Evolutionary conservation across 2,888 invertebrate genomes (phyloP).

Genomic region (Hoplodrina blanda): DNA sequence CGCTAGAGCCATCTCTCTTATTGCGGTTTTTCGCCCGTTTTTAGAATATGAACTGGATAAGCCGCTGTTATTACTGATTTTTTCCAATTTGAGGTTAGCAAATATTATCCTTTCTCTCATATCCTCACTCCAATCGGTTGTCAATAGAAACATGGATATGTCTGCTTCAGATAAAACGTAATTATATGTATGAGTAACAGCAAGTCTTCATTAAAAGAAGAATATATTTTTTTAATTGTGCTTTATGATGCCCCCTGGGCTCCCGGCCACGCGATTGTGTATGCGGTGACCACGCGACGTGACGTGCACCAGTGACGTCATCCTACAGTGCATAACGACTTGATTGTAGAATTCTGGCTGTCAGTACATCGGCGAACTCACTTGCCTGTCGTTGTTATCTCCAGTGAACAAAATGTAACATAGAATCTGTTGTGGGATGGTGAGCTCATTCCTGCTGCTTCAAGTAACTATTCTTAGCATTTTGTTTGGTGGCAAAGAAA

Average conservation of each 20-base stretch:
- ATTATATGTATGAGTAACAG: not conserved
- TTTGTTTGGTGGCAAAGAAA: slow-evolving; percentile 30
- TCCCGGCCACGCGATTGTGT: too few relatives aligned
- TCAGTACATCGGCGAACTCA: too few relatives aligned
- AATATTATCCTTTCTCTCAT: not conserved
- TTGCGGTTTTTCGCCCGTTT: slow-evolving; percentile 3
- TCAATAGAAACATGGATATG: not conserved
- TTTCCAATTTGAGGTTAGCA: slow-evolving; percentile 11
- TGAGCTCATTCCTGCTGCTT: not conserved
- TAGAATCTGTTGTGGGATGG: too few relatives aligned
- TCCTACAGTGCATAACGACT: too few relatives aligned
- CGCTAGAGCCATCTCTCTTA: not conserved
- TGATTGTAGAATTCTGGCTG: too few relatives aligned
- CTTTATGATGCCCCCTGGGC: too few relatives aligned
- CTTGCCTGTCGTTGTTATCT: too few relatives aligned
- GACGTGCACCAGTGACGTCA: too few relatives aligned
- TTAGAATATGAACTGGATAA: slow-evolving; percentile 13
- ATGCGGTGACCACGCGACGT: too few relatives aligned
- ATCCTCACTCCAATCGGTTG: not conserved
- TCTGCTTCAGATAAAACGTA: not conserved
- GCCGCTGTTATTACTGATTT: slow-evolving; percentile 34
- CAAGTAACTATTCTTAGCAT: not conserved
- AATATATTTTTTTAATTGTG: too few relatives aligned
- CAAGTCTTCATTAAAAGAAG: too few relatives aligned
- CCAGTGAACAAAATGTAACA: too few relatives aligned